A percentile compares a stretch with the other conserved stretches of the same genome.
phyloP scores from a whole-genome alignment of 2,113 vertebrate species.

The Nibea coibor region DNA sequence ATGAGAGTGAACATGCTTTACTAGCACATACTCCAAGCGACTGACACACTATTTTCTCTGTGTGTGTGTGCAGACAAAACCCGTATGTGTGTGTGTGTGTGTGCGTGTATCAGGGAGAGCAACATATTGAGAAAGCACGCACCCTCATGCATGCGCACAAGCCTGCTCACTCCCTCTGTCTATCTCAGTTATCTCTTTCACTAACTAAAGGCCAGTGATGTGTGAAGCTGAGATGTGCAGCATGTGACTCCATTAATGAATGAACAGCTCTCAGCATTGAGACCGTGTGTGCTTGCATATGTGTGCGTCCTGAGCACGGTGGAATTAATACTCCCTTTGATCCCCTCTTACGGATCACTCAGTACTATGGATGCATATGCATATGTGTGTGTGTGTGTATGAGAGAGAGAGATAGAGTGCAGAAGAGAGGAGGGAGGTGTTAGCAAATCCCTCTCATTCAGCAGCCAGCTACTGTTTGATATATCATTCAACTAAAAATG shows the following conservation, averaged over 20 bases:
- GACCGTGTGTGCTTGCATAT: conserved; percentile 7
- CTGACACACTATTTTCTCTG: not conserved
- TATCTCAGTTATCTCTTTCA: conserved; percentile 7
- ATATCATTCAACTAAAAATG: conserved; percentile 64
- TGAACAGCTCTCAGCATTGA: conserved; percentile 60
- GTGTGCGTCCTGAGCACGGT: conserved; percentile 25
- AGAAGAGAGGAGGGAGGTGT: conserved; percentile 39
- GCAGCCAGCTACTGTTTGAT: conserved; percentile 64
- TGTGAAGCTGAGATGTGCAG: conserved; percentile 57
- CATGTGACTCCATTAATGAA: conserved; percentile 74
- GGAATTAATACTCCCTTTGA: conserved; percentile 61
- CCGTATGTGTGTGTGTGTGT: not conserved
- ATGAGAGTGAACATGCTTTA: conserved; percentile 20
- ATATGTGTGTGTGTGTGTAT: conserved; percentile 15
- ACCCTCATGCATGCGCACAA: conserved; percentile 1
- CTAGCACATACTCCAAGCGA: not conserved
- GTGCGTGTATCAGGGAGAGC: conserved; percentile 9
- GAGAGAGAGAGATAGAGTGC: not conserved
- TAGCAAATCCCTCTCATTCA: conserved; percentile 73
- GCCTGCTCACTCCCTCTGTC: not conserved
- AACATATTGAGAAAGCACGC: not conserved
- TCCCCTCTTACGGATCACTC: conserved; percentile 53
- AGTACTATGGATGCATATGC: conserved; percentile 22
- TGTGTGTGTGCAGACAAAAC: not conserved
- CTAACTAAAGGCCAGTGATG: conserved; percentile 44